Base-by-base conservation (phyloP, 2,888 invertebrate species). In the Parochlus steinenii region DNA sequence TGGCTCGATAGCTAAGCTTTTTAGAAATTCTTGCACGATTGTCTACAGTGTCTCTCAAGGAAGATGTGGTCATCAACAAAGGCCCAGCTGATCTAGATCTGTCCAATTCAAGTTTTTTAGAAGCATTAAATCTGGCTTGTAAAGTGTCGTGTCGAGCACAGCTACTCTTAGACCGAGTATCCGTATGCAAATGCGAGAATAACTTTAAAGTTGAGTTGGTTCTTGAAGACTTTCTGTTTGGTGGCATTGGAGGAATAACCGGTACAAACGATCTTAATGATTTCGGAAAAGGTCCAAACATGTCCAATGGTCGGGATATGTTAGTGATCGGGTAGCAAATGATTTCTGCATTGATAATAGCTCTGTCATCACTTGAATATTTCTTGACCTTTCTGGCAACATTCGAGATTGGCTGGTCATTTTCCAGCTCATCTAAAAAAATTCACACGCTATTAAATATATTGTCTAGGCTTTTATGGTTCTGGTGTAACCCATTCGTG, bases 171-270 rank as follows among this genome's bases (percentile, higher is more conserved):
- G 36, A 16, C 5, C 36, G 36, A 5, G 31, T 3, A 12, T 29
- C 17, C 11, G 25, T 16, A n/a, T 42, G 41, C 3, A 43, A 34
- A 15, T 43, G 65, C 2, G 73, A 67, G 27, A 75, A 69, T 30
- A 78, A 53, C 48, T 69, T 65, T 7, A 81, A 58, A 3, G 79
- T 76, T 38, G 69, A 68, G 47, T 72, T 81, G 45, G 73, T 71
- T 46, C 69, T 71, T 0, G 83, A 83, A 1, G 83, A 83, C 43
- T 70, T 68, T 45, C 85, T 67, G 51, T 72, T 65, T 0, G 85
- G 85, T 10, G 80, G 74, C 2, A 76, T 74, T 1, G 82, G 78
- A 11, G 78, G 72, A 46, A 61, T 56, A 26, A 63, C 48, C 37
- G 58, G 58, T 38, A 65, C 54, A 45, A 65, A 59, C 20, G 72